Conservation (phyloP, 2,888 invertebrate species). For the Orchesella flavescens region DNA sequence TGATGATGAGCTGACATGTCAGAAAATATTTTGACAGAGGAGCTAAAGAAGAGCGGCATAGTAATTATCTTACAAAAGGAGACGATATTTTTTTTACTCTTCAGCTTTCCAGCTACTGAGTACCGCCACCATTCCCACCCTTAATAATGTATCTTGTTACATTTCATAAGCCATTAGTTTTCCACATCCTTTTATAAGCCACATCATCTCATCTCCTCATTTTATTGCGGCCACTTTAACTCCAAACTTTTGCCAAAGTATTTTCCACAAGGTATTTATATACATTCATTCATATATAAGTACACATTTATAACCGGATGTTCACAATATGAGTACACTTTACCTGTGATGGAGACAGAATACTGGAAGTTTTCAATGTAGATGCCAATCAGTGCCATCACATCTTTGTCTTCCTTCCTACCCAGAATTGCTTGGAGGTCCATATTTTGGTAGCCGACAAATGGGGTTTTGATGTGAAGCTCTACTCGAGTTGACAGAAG, state of each 20-base stretch:
- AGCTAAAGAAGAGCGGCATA: conserved; percentile 23
- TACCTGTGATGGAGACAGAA: conserved; percentile 70
- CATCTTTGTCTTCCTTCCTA: conserved; percentile 70
- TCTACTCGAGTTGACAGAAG: conserved; percentile 70
- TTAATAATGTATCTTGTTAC: neutral
- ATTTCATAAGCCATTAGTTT: too few relatives aligned
- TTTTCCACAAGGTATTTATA: too few relatives aligned
- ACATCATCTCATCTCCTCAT: too few relatives aligned
- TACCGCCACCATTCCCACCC: neutral
- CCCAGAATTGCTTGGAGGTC: conserved; percentile 70
- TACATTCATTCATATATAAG: too few relatives aligned
- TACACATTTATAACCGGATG: neutral
- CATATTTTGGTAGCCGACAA: conserved; percentile 69
- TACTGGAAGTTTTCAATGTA: conserved; percentile 71
- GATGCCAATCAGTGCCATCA: conserved; percentile 69
- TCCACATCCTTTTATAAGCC: too few relatives aligned
- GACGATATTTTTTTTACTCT: neutral
- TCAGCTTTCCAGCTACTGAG: neutral
- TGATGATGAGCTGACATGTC: conserved; percentile 8
- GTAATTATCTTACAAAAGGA: conserved; percentile 35
- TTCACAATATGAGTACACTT: neutral
- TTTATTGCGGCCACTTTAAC: too few relatives aligned
- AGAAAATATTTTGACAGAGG: conserved; percentile 30
- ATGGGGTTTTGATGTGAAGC: conserved; percentile 71
- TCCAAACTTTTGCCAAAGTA: too few relatives aligned